Base-by-base conservation (phyloP, 2,113 vertebrate species). In the Synodontis membranacea region DNA sequence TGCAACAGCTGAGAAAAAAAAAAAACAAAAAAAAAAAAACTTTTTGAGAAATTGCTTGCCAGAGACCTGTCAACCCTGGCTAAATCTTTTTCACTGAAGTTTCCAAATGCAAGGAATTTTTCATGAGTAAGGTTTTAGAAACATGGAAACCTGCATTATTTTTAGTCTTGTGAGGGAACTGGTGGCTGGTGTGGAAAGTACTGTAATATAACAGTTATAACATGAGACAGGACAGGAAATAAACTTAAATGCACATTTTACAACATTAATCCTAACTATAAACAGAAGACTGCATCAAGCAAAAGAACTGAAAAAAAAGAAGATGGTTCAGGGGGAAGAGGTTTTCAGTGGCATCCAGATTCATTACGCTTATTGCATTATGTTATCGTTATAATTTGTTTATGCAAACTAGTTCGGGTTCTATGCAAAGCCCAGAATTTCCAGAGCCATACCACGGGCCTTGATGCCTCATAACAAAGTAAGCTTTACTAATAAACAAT, bases 401-500 rank as follows among this genome's bases (percentile, higher is more conserved):
- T 74, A 74, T 74, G 39, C 42, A n/a, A n/a, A n/a, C n/a, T n/a
- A n/a, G 34, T 70, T 75, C 37, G 46, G 12, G 9, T 74, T 74
- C 23, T 44, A 12, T 75, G 44, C 42, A 44, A 44, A 44, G 44
- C 28, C 25, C 72, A 2, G 3, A n/a, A 78, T 78, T 52, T 19
- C 48, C n/a, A 76, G 0, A 76, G 28, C 44, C 14, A 8, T 34
- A 50, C 46, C 34, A 56, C 34, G 37, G 10, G 21, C 12, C 31
- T 1, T 74, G 52, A 76, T 37, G 56, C 31, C 19, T 39, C 34
- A 80, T 81, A 84, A 84, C 46, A 68, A 84, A 70, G 19, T 54
- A 31, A 37, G 54, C 58, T 88, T 54, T 42, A 60, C 25, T 85
- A 58, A 83, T 34, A 44, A 90, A 86, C 87, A 85, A 62, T 58